A percentile compares a stretch with the other conserved stretches of the same genome.
phyloP scores from a whole-genome alignment of 2,113 vertebrate species.

The Trichechus manatus region DNA sequence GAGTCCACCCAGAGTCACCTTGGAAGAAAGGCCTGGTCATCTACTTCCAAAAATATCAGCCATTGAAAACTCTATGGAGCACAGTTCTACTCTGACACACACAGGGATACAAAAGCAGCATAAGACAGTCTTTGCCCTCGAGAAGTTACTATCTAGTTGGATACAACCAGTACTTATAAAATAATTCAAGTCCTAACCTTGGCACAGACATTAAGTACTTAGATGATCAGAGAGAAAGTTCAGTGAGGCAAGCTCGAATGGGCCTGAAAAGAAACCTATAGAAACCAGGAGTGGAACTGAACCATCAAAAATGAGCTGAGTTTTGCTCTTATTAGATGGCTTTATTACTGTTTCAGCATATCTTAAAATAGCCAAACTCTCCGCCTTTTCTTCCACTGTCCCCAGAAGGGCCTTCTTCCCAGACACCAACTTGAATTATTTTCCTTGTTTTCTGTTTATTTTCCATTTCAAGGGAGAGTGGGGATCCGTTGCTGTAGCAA shows the following conservation, averaged over 20 bases:
- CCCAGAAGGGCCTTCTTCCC: slow-evolving; percentile 51
- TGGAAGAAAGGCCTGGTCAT: neutral
- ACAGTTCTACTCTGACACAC: neutral
- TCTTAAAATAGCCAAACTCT: neutral
- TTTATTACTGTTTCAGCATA: neutral
- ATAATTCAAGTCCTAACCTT: neutral
- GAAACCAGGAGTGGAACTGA: neutral
- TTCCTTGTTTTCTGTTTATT: slow-evolving; percentile 64
- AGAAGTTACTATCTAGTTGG: neutral
- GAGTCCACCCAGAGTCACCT: neutral
- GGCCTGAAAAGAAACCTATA: neutral
- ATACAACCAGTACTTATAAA: neutral
- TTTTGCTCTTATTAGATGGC: neutral
- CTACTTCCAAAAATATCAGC: neutral
- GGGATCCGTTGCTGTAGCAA: slow-evolving; percentile 70
- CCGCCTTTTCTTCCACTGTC: neutral
- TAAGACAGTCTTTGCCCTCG: neutral
- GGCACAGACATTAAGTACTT: neutral
- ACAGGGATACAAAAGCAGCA: neutral
- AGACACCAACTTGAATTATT: slow-evolving; percentile 63
- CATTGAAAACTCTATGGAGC: neutral
- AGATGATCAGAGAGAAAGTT: neutral
- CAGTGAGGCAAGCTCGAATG: neutral
- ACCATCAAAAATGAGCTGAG: neutral
- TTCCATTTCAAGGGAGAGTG: slow-evolving; percentile 65